A percentile compares a stretch with the other conserved stretches of the same genome.
These are phyloP conservation scores for Azorinus chamasolen DNA, from an alignment of 2,888 invertebrate genomes.

Conservation along the genomic window DNA sequence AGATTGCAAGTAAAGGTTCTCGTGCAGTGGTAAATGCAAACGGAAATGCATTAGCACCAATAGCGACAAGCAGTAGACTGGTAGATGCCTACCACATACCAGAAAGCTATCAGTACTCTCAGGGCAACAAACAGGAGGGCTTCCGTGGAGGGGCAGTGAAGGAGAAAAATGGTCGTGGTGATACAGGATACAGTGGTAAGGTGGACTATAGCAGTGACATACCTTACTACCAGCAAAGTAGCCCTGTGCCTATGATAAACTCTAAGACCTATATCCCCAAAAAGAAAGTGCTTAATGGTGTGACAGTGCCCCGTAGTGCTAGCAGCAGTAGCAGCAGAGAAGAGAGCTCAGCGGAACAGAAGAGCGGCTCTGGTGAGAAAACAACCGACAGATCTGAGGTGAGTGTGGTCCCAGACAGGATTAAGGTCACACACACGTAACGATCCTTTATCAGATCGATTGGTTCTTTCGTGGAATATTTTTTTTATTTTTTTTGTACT, in stretches of 20 bases:
- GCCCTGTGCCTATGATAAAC: too few relatives aligned
- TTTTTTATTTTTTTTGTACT: too few relatives aligned
- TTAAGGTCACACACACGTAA: too few relatives aligned
- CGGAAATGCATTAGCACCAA: constrained; percentile 19
- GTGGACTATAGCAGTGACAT: too few relatives aligned
- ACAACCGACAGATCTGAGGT: constrained; percentile 20
- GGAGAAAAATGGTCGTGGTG: constrained; percentile 10
- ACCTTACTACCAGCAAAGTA: too few relatives aligned
- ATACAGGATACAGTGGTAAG: too few relatives aligned
- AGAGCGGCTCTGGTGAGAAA: constrained; percentile 43
- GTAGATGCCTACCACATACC: constrained; percentile 55
- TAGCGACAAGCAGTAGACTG: constrained; percentile 31
- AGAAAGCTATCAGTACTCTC: constrained; percentile 21
- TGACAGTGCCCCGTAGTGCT: constrained; percentile 41
- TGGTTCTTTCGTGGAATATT: too few relatives aligned
- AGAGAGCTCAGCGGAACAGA: constrained; percentile 46
- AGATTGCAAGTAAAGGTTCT: constrained; percentile 1
- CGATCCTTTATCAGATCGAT: too few relatives aligned
- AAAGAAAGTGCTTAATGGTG: constrained; percentile 8
- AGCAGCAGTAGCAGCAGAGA: constrained; percentile 66
- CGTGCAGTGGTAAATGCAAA: constrained; percentile 23
- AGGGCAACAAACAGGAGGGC: constrained; percentile 41
- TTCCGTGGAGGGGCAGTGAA: constrained; percentile 49
- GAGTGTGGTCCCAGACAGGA: too few relatives aligned
- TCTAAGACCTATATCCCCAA: neutral